Conservation (phyloP, 2,888 invertebrate genomes). For the Scaptodrosophila latifasciaeformis region DNA sequence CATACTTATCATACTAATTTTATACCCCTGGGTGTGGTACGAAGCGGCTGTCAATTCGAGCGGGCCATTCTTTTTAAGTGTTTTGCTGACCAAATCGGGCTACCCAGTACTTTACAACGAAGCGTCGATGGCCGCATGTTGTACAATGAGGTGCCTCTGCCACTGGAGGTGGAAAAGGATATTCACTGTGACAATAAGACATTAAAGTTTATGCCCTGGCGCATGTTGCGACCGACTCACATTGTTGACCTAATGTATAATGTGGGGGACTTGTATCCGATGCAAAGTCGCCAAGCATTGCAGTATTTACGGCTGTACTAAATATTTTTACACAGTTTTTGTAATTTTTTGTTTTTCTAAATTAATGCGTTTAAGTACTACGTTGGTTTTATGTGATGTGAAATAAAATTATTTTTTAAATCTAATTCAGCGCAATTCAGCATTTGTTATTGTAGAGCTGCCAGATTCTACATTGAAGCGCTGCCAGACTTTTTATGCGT, state of each 20-base stretch:
- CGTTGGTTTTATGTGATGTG: no score
- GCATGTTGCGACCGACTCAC: slow-evolving; percentile 78
- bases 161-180: slow-evolving; percentile 67
- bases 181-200: slow-evolving; percentile 63
- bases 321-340: background rate
- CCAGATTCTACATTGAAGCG: no score
- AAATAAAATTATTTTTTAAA: no score
- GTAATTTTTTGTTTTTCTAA: background rate
- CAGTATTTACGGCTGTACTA: slow-evolving; percentile 64
- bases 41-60: slow-evolving; percentile 79
- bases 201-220: slow-evolving; percentile 75
- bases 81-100: slow-evolving; percentile 79
- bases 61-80: slow-evolving; percentile 81
- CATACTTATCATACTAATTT: slow-evolving; percentile 74
- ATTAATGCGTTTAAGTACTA: no score
- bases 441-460: no score
- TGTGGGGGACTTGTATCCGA: slow-evolving; percentile 69
- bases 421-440: no score
- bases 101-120: slow-evolving; percentile 79
- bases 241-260: slow-evolving; percentile 78
- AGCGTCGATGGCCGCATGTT: slow-evolving; percentile 77
- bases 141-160: slow-evolving; percentile 81
- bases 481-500: no score
- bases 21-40: slow-evolving; percentile 78
- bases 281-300: slow-evolving; percentile 67